Evolutionary conservation across 2,888 invertebrate species (phyloP), one percentile per base, ranked within the genome.

Genomic region (Phlogophora meticulosa): DNA sequence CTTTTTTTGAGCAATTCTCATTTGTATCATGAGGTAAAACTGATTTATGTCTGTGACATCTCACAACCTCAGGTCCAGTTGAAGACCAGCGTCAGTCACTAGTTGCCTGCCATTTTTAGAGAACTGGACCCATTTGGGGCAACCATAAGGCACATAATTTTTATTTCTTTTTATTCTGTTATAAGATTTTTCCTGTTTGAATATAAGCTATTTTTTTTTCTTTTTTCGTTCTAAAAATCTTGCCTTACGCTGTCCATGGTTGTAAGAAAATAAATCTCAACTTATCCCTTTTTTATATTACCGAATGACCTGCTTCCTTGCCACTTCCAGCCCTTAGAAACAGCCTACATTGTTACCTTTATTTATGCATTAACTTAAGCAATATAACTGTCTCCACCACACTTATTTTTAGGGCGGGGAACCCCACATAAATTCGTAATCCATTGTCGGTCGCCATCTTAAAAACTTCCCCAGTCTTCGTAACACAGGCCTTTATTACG

Each of bases 291-390:
- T 58, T 40, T 28, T 34, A 43, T 58, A 24, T 28, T 4, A 43
- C 40, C 32, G 73, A 53, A 57, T 40, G 36, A 57, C 48, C 13
- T 34, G 11, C 46, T 75, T 75, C 15, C 22, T 7, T 40, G 36
- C 49, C 45, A 24, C 38, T 56, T 28, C 45, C 15, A 28, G 20
- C 72, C 40, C 56, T 60, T 49, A 59, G 51, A 59, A 22, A 73
- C 85, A 68, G 81, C 86, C 85, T 91, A 91, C 88, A 92, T 93
- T 92, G 93, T 93, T 91, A 89, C 92, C 91, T 90, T 91, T 94
- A 94, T 94, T 94, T 94, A 94, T 94, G 93, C 91, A 92, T 93
- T 93, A 93, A 94, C 91, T 94, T 94, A 90, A 82, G 88, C 93
- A 92, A 94, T 94, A 92, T 91, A 91, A 88, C 90, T 90, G 91